Evolutionary conservation across 2,113 vertebrate species (phyloP), one percentile per base, ranked within the genome.

Genomic region (Hypocryptadius cinnamomeus): DNA sequence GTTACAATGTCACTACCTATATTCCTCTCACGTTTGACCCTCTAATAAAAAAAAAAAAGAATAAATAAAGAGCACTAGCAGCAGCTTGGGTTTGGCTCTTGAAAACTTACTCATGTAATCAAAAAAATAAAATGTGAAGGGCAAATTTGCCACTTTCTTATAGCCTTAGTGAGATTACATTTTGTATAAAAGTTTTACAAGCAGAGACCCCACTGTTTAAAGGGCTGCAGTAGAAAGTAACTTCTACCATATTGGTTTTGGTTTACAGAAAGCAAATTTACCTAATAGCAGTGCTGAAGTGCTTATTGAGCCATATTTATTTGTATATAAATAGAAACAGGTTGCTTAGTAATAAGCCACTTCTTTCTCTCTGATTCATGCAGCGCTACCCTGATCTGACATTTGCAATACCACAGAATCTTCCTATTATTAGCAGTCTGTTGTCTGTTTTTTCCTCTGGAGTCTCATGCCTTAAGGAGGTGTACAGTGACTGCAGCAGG

Each of bases 271-370:
- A 77, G 74, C 27, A 48, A 50, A 87, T 85, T 83, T 87, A 25
- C 44, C 87, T 87, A 83, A 89, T 73, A 85, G 59, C 59, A 51
- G 15, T 73, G 45, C 60, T 79, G 47, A 77, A 85, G 63, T 65
- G 51, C 59, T 56, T 92, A 94, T 31, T 79, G 81, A 93, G 59
- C 81, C 63, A 66, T 66, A 82, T 68, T 82, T 95, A 73, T 82
- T 85, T 94, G 60, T 89, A 31, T 77, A 94, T 90, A 94, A 94
- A 95, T 91, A 93, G 95, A 87, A 93, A 60, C 42, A 91, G 59
- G 74, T 94, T 83, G 71, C 93, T 94, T 91, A 89, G 60, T 85
- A 94, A 93, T 95, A 89, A 83, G 60, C 71, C 28, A 51, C 39
- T 79, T 92, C 54, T 79, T 69, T 76, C 60, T 39, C 44, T 87